Conservation (phyloP, 2,797 vertebrate species). For the Pangasius larnaudii region DNA sequence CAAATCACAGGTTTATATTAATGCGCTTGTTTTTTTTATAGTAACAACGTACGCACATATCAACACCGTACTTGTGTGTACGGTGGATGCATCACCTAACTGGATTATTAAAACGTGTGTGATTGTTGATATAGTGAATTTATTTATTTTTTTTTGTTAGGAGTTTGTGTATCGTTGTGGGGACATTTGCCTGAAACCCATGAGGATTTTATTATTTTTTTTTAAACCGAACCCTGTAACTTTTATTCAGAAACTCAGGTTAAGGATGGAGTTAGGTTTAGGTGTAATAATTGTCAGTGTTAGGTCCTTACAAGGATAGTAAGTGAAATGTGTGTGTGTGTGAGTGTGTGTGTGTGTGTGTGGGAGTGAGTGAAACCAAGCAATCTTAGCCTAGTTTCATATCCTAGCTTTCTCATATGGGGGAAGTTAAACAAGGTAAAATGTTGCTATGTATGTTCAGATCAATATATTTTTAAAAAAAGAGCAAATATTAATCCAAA, state of each 20-base stretch:
- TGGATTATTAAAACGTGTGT: neutral
- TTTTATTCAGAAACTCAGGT: neutral
- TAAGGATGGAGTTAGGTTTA: neutral
- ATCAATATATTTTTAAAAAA: too few species aligned
- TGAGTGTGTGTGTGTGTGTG: neutral
- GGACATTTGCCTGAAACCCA: neutral
- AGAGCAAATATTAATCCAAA: too few species aligned
- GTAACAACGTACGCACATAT: neutral
- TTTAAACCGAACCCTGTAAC: neutral
- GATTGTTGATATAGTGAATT: neutral
- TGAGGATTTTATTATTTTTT: neutral
- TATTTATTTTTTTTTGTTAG: neutral
- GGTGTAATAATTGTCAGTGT: neutral
- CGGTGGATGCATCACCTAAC: too few species aligned
- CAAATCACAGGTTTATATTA: too few species aligned
- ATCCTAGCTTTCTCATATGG: slow-evolving; percentile 15
- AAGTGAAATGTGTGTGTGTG: neutral
- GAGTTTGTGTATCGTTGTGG: neutral
- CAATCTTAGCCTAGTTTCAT: slow-evolving; percentile 21
- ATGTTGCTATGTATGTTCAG: neutral
- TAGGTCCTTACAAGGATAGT: neutral
- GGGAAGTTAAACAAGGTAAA: neutral
- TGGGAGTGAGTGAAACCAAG: slow-evolving; percentile 16
- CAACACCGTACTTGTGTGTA: neutral
- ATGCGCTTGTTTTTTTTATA: neutral